Conservation (phyloP, 2,888 invertebrate genomes). For the Tetanocera ferruginea region DNA sequence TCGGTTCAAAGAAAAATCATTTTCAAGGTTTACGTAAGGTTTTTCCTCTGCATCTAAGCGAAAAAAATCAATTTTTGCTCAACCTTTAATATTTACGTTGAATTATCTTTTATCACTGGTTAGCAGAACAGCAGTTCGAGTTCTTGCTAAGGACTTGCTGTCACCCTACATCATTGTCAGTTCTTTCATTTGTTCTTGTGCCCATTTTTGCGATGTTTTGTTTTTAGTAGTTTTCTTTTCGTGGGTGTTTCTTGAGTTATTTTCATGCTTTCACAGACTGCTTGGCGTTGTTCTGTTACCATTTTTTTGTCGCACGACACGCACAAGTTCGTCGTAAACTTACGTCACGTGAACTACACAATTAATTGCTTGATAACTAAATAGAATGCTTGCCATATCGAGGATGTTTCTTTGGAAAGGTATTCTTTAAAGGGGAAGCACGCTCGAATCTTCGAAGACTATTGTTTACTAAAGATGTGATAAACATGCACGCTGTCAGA, state of each 20-base stretch:
- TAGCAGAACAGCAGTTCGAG: too few species aligned
- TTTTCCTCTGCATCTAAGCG: too few species aligned
- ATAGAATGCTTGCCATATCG: neutral
- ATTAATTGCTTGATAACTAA: slow-evolving; percentile 18
- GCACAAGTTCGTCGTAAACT: neutral
- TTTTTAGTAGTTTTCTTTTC: neutral
- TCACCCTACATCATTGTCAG: too few species aligned
- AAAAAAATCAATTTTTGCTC: too few species aligned
- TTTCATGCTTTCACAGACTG: neutral
- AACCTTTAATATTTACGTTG: too few species aligned
- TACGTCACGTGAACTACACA: slow-evolving; percentile 8
- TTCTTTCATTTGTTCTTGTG: too few species aligned
- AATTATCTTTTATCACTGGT: too few species aligned
- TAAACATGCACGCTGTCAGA: slow-evolving; percentile 6
- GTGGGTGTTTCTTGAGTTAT: neutral
- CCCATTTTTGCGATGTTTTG: neutral
- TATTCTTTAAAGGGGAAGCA: too few species aligned
- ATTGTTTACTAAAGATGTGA: neutral
- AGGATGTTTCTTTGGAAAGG: neutral
- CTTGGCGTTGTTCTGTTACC: neutral
- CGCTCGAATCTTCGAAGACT: neutral
- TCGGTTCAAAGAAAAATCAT: too few species aligned
- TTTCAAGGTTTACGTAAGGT: too few species aligned
- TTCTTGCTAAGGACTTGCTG: too few species aligned
- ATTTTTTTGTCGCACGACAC: neutral